Evolutionary conservation across 2,113 vertebrate species (phyloP).

Genomic region (Nanger granti): DNA sequence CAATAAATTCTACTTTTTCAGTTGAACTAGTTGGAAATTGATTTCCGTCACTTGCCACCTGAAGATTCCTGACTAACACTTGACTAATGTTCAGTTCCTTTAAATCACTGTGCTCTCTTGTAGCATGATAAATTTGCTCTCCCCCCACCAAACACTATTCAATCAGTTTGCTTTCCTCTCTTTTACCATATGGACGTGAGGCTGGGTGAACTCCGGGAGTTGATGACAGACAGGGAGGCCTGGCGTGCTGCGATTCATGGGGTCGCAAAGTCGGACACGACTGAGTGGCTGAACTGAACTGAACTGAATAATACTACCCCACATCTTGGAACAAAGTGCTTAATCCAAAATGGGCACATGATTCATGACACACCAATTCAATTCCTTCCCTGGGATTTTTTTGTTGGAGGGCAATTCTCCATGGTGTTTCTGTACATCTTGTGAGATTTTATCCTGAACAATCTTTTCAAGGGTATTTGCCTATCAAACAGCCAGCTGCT

Average conservation of each 20-base stretch:
- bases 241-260: too few species aligned
- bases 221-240: too few species aligned
- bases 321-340: not conserved
- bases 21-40: not conserved
- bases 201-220: too few species aligned
- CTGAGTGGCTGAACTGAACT: too few species aligned
- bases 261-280: too few species aligned
- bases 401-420: not conserved
- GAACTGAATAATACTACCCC: not conserved
- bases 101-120: too few species aligned
- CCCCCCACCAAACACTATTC: too few species aligned
- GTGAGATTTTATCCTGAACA: not conserved
- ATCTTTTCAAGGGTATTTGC: not conserved
- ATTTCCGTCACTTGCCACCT: not conserved
- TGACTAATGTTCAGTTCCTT: too few species aligned
- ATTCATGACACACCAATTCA: not conserved
- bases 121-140: too few species aligned
- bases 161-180: too few species aligned
- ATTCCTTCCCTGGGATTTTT: not conserved
- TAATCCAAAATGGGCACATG: not conserved
- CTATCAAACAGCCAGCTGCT: not conserved
- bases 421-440: not conserved
- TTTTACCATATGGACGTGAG: too few species aligned
- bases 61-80: not conserved
- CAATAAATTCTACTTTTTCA: not conserved